Conservation (phyloP, 37 sponge, comb jelly and placozoan genomes). For the Tethya wilhelma region DNA sequence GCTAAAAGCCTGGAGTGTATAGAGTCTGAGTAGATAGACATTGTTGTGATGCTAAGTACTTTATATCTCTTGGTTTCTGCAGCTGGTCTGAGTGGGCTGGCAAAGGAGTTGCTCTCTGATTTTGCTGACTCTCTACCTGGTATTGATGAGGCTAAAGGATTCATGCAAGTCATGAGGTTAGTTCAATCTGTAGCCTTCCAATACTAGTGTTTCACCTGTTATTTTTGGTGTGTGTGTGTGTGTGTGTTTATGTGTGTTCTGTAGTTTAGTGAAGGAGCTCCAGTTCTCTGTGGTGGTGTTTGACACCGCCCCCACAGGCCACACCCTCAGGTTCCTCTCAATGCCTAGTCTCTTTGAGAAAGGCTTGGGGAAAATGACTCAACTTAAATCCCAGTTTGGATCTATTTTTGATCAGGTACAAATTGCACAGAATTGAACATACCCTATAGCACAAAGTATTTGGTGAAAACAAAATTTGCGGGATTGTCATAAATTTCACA, state of each 20-base stretch:
- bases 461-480: neutral
- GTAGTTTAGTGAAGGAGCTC: slow-evolving; percentile 84
- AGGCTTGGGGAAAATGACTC: slow-evolving; percentile 72
- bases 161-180: slow-evolving; percentile 91
- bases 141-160: slow-evolving; percentile 94
- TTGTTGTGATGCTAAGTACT: neutral
- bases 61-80: neutral
- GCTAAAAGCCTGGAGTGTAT: neutral
- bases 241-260: no score
- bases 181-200: no score
- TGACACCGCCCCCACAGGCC: slow-evolving; percentile 99
- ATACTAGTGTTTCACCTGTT: neutral
- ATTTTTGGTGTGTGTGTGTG: no score
- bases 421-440: neutral
- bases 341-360: slow-evolving; percentile 88
- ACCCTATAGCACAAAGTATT: no score
- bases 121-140: slow-evolving; percentile 95
- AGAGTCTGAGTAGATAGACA: neutral
- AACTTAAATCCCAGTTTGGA: slow-evolving; percentile 69
- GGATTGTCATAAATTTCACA: no score
- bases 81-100: slow-evolving; percentile 74
- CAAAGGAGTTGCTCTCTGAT: slow-evolving; percentile 83
- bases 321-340: slow-evolving; percentile 96
- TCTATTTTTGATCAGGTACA: slow-evolving; percentile 48
- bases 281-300: slow-evolving; percentile 98